Evolutionary conservation across 2,888 invertebrate species (phyloP).

Genomic region (Aleiodes alternator): DNA sequence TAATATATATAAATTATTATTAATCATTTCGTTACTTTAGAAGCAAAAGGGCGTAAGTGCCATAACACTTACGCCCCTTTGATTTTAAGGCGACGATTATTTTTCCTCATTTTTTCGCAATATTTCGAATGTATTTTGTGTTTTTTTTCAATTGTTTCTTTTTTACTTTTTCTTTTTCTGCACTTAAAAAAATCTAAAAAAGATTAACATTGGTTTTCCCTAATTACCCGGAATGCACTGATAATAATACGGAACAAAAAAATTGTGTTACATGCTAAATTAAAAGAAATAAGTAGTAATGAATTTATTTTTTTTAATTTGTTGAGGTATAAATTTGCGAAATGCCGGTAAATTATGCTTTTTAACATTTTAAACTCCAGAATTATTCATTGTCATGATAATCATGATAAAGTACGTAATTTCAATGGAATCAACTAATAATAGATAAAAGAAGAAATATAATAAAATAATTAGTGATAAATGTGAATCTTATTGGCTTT

Average conservation of each 20-base stretch:
- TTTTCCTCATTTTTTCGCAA: neutral
- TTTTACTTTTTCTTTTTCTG: neutral
- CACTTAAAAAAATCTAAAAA: slow-evolving; percentile 40
- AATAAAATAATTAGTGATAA: neutral
- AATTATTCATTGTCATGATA: no score
- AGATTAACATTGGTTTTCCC: slow-evolving; percentile 17
- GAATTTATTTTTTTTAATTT: no score
- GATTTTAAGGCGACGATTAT: no score
- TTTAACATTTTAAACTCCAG: no score
- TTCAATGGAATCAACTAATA: neutral
- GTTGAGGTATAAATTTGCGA: no score
- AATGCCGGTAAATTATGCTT: no score
- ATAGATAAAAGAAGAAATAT: neutral
- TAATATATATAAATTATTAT: slow-evolving; percentile 58
- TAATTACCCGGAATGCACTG: slow-evolving; percentile 30
- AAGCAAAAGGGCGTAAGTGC: no score
- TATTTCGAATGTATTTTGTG: neutral
- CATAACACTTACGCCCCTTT: no score
- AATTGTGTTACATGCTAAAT: neutral
- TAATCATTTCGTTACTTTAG: no score
- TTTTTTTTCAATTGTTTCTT: slow-evolving; percentile 5
- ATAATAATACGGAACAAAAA: neutral
- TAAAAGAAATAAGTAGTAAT: no score
- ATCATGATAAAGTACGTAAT: neutral
- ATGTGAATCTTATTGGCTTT: no score